Base-by-base conservation (phyloP, 2,113 vertebrate genomes). In the Alexandromys fortis region DNA sequence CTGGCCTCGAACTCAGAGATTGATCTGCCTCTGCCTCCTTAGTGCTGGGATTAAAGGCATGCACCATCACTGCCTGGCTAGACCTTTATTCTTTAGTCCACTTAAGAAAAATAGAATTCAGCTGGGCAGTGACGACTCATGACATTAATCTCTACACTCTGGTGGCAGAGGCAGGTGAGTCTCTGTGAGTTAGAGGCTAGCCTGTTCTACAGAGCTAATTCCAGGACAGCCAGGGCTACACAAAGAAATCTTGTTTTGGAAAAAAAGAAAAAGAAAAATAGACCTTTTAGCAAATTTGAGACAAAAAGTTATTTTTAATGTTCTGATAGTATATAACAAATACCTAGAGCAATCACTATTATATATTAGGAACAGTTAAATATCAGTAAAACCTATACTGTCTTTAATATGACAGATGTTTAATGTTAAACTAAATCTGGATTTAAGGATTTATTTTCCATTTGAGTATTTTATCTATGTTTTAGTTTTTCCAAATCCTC, bases 401-500 rank as follows among this genome's bases (percentile, higher is more conserved):
- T 77, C 7, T 47, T 88, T 58, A 90, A 89, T 68, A 47, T 77
- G 38, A 83, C 19, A 72, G 70, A 91, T 87, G 68, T 91, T 4
- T 86, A 49, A 89, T 91, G 42, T 22, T 85, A 28, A 94, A 58
- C 42, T 82, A 82, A 73, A 90, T 95, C 87, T 63, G 19, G 11
- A 89, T 92, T 93, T 90, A 93, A 76, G 45, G 28, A 45, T 91
- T 47, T 93, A 61, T 58, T 78, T 97, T 82, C 16, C 8, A 61
- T 73, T 94, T 82, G 61, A 77, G 73, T 93, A 38, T 90, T 75
- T 97, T 79, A 47, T 49, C 24, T 89, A n/a, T 89, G 49, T 28
- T 86, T 97, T 95, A 73, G 38, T 26, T 83, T 94, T 83, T 90
- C 63, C 81, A 58, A 58, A 58, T 58, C 19, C 47, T 73, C 10